Evolutionary conservation across 2,888 invertebrate species (phyloP).

Genomic region (Platycheirus albimanus): DNA sequence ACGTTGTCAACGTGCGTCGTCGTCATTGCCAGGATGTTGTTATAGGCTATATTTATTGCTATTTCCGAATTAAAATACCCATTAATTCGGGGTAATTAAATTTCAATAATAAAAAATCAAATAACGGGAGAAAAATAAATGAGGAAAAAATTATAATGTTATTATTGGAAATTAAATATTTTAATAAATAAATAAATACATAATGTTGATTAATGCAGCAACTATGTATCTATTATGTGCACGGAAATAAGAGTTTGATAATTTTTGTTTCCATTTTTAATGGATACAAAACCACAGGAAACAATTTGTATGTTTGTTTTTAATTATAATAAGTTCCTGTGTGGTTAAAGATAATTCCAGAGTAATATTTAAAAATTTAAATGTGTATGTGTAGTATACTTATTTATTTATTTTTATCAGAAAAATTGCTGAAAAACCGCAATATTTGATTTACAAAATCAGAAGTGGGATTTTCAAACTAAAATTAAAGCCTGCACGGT

Average conservation of each 20-base stretch:
- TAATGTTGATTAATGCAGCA: background rate
- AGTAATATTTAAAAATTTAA: no score
- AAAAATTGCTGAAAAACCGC: no score
- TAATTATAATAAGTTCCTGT: conserved; percentile 10
- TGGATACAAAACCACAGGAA: conserved; percentile 16
- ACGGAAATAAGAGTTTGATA: conserved; percentile 10
- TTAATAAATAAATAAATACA: conserved; percentile 16
- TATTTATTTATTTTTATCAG: no score
- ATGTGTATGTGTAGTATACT: no score
- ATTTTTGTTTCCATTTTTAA: conserved; percentile 3
- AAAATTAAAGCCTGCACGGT: no score
- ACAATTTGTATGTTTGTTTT: conserved; percentile 30
- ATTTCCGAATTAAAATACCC: conserved; percentile 30
- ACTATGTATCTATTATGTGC: background rate
- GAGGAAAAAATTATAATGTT: conserved; percentile 14
- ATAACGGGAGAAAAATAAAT: conserved; percentile 4
- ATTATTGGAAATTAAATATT: conserved; percentile 47
- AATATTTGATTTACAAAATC: no score
- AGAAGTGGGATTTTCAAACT: no score
- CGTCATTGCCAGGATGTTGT: conserved; percentile 4
- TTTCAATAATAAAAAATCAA: conserved; percentile 46
- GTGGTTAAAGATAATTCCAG: no score
- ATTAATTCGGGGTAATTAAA: conserved; percentile 51
- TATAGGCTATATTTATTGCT: conserved; percentile 44
- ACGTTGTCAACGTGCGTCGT: no score